These are phyloP conservation scores for Periparus ater DNA, from an alignment of 2,797 vertebrate genomes.

Conservation along the genomic window DNA sequence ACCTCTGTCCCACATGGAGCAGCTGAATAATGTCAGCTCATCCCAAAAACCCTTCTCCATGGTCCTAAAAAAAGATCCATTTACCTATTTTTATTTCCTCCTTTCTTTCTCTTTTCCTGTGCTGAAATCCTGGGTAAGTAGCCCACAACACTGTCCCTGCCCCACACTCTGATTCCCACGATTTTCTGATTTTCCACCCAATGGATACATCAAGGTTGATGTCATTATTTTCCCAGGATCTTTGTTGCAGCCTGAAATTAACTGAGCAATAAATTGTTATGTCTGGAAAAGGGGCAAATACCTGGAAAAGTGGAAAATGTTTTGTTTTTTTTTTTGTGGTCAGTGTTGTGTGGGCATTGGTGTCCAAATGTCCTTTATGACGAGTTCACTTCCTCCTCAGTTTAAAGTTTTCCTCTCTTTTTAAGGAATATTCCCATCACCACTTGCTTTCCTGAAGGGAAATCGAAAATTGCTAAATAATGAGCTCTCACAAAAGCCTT, in stretches of 20 bases:
- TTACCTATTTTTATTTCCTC: background rate
- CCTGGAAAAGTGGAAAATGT: background rate
- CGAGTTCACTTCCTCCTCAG: background rate
- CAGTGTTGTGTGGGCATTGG: background rate
- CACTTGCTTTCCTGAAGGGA: background rate
- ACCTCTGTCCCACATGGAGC: background rate
- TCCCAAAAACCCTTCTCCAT: background rate
- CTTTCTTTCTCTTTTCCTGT: background rate
- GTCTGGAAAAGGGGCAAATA: background rate
- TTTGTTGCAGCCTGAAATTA: background rate
- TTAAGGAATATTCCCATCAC: background rate
- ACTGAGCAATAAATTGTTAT: background rate
- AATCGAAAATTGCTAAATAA: background rate
- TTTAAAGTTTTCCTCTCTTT: background rate
- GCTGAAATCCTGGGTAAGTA: constrained; percentile 37
- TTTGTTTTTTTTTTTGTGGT: background rate
- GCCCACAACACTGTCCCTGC: background rate
- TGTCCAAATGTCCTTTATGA: background rate
- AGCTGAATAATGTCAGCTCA: background rate
- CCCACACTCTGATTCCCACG: background rate
- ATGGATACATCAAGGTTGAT: background rate
- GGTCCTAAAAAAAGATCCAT: background rate
- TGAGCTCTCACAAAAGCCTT: background rate
- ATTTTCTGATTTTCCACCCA: background rate
- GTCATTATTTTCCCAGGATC: background rate